phyloP scores from a whole-genome alignment of 2,113 vertebrate species.

The Coptodon rendalli region DNA sequence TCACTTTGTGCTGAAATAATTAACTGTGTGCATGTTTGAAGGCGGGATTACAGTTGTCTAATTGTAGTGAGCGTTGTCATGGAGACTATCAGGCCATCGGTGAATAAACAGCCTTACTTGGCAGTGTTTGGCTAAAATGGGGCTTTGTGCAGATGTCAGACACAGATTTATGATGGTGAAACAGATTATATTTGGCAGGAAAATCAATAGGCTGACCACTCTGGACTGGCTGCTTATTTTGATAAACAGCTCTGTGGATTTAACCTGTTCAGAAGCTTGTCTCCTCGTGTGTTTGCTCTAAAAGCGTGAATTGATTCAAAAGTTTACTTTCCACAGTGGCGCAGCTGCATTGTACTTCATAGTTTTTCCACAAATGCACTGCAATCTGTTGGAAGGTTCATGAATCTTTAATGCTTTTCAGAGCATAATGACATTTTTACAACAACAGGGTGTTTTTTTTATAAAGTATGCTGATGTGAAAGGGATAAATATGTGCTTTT shows the following conservation, averaged over 20 bases:
- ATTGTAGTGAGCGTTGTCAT: constrained; percentile 93
- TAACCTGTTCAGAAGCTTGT: constrained; percentile 74
- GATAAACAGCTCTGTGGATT: constrained; percentile 82
- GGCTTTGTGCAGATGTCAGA: constrained; percentile 90
- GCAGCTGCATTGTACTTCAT: constrained; percentile 68
- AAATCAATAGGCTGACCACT: constrained; percentile 84
- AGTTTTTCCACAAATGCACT: constrained; percentile 61
- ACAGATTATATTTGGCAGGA: constrained; percentile 88
- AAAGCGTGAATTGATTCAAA: constrained; percentile 76
- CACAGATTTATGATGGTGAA: constrained; percentile 90
- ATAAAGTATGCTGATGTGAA: neutral
- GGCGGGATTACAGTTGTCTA: constrained; percentile 91
- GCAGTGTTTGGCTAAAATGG: constrained; percentile 84
- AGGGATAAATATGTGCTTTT: neutral
- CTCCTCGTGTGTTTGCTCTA: constrained; percentile 72
- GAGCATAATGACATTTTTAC: neutral
- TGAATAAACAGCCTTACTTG: constrained; percentile 88
- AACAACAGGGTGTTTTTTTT: neutral
- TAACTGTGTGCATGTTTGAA: constrained; percentile 84
- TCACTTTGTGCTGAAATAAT: constrained; percentile 84
- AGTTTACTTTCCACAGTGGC: constrained; percentile 57
- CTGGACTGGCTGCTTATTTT: constrained; percentile 78
- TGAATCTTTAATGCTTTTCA: neutral
- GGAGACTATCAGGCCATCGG: constrained; percentile 89
- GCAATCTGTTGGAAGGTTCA: neutral